Conservation (phyloP, 2,888 invertebrate genomes). For the Myopa tessellatipennis region DNA sequence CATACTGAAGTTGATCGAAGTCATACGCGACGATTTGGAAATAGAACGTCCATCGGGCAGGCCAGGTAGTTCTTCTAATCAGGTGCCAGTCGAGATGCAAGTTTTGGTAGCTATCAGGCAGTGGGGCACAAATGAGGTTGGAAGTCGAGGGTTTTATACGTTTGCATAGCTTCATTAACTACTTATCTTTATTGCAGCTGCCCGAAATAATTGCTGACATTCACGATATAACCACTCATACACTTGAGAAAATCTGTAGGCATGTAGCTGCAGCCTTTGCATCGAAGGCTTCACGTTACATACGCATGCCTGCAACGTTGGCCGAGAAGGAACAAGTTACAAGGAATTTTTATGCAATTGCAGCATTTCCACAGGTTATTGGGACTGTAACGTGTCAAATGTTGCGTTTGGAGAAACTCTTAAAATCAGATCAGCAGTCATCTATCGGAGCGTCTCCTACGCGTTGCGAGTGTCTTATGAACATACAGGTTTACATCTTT, state of each 20-base stretch:
- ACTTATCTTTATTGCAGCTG: constrained; percentile 48
- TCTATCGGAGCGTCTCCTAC: background rate
- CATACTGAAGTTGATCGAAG: constrained; percentile 57
- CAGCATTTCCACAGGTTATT: constrained; percentile 61
- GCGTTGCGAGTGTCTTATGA: constrained; percentile 23
- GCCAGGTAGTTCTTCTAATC: constrained; percentile 45
- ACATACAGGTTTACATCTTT: constrained; percentile 36
- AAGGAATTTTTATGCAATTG: constrained; percentile 57
- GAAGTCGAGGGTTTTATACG: background rate
- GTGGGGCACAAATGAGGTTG: constrained; percentile 60
- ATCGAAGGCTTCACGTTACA: constrained; percentile 60
- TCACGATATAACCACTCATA: constrained; percentile 55
- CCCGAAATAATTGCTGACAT: constrained; percentile 55
- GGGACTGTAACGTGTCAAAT: constrained; percentile 51
- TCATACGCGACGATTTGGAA: constrained; percentile 60
- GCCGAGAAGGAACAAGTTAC: constrained; percentile 60
- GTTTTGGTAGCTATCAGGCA: constrained; percentile 57
- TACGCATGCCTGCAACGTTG: constrained; percentile 61
- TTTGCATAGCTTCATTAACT: constrained; percentile 13
- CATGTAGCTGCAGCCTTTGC: constrained; percentile 58
- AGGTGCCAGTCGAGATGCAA: constrained; percentile 60
- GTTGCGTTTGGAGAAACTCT: constrained; percentile 12
- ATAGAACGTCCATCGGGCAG: constrained; percentile 39
- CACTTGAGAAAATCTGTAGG: constrained; percentile 58
- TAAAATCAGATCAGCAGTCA: constrained; percentile 9